Percentiles rank a stretch among this genome's conserved stretches.
phyloP scores from a whole-genome alignment of 2,888 invertebrate species.

The Rhingia rostrata region DNA sequence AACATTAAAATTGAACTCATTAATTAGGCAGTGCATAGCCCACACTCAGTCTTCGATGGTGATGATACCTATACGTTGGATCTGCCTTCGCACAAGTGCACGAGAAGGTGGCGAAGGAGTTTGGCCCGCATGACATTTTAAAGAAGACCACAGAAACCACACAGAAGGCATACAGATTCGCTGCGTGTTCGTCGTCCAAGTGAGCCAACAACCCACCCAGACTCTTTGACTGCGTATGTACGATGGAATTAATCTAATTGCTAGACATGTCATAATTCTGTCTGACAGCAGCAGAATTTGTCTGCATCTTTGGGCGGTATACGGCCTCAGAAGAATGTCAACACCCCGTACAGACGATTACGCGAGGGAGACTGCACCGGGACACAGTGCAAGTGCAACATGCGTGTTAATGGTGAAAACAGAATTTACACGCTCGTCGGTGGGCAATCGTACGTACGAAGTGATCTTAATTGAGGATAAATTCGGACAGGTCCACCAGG shows the following conservation, averaged over 20 bases:
- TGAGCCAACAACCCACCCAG: conserved; percentile 72
- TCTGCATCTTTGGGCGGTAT: conserved; percentile 54
- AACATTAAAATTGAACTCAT: conserved; percentile 73
- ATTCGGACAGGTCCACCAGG: not conserved
- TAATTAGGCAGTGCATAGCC: conserved; percentile 52
- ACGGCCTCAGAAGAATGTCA: conserved; percentile 51
- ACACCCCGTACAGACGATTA: conserved; percentile 43
- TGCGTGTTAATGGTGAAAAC: conserved; percentile 47
- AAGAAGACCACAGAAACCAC: conserved; percentile 18
- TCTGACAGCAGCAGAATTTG: conserved; percentile 72
- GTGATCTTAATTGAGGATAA: conserved; percentile 28
- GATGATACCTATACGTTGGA: not conserved
- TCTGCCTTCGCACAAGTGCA: not conserved
- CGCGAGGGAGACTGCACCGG: conserved; percentile 9
- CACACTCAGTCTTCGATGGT: not conserved
- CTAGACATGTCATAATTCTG: conserved; percentile 77
- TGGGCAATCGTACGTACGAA: conserved; percentile 5
- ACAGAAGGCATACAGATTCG: not conserved
- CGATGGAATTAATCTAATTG: conserved; percentile 78
- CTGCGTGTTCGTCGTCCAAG: conserved; percentile 12
- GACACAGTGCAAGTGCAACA: not conserved
- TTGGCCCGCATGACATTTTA: conserved; percentile 28
- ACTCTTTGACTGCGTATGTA: conserved; percentile 66
- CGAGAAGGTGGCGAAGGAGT: conserved; percentile 69
- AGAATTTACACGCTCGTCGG: conserved; percentile 42